Conservation (phyloP, 2,113 vertebrate species). For the Dolichallabes microphthalmus region DNA sequence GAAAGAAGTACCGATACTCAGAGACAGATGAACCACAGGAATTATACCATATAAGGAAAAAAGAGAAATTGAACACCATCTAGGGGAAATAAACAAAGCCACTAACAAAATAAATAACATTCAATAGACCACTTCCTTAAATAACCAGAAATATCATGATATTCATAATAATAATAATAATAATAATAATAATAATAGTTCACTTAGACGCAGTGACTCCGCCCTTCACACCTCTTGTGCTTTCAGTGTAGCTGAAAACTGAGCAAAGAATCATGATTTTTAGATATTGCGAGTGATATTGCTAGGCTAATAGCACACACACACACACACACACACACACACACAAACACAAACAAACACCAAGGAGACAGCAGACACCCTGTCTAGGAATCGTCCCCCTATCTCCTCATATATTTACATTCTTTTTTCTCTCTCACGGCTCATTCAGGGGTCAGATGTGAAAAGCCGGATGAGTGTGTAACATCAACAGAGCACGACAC, state of each 20-base stretch:
- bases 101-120: no score
- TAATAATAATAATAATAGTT: no score
- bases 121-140: no score
- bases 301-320: neutral
- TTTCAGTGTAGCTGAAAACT: neutral
- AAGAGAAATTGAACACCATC: no score
- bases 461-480: constrained; percentile 54
- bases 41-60: no score
- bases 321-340: constrained; percentile 19
- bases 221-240: neutral
- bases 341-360: constrained; percentile 1
- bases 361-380: constrained; percentile 11
- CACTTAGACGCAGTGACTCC: no score
- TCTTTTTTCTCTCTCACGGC: constrained; percentile 20
- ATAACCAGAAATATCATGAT: no score
- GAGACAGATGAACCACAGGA: no score
- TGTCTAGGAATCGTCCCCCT: constrained; percentile 29
- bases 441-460: constrained; percentile 51
- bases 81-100: no score
- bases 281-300: neutral
- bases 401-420: constrained; percentile 29
- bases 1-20: no score
- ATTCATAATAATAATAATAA: no score
- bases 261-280: neutral
- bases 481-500: constrained; percentile 54